Evolutionary conservation across 2,113 vertebrate species (phyloP).

Genomic region (Tenrec ecaudatus): DNA sequence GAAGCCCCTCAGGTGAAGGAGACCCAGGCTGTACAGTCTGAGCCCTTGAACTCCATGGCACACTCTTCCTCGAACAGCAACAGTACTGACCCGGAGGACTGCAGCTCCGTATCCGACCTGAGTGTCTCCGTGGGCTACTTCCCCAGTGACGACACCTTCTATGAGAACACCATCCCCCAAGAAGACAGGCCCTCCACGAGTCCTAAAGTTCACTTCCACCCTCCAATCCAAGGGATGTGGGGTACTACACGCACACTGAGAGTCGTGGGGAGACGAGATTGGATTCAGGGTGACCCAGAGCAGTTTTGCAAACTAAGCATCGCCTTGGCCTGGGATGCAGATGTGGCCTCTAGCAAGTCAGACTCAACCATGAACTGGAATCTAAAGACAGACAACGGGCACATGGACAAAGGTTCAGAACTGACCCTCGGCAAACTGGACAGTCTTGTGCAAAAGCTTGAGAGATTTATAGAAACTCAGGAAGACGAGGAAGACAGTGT

Average conservation of each 20-base stretch:
- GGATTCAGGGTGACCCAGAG: neutral
- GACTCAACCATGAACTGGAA: neutral
- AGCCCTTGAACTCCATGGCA: neutral
- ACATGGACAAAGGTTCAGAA: neutral
- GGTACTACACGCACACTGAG: neutral
- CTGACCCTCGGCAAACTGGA: slow-evolving; percentile 48
- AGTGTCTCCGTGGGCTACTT: slow-evolving; percentile 65
- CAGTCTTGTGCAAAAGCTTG: slow-evolving; percentile 41
- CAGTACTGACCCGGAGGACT: neutral
- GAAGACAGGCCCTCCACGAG: neutral
- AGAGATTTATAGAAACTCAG: slow-evolving; percentile 49
- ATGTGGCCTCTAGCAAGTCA: neutral
- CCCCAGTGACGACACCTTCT: slow-evolving; percentile 26
- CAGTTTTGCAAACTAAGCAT: slow-evolving; percentile 62
- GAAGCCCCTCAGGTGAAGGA: slow-evolving; percentile 4
- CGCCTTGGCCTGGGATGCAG: slow-evolving; percentile 35
- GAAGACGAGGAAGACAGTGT: neutral
- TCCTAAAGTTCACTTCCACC: neutral
- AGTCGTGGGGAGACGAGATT: neutral
- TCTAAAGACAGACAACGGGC: too few relatives aligned
- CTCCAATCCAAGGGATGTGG: slow-evolving; percentile 64
- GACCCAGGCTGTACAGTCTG: neutral
- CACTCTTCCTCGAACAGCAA: neutral
- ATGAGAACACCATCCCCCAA: neutral
- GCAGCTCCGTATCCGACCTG: neutral